Percentiles rank a stretch among this genome's conserved stretches.
phyloP scores from a whole-genome alignment of 2,797 vertebrate species.

The Phylloscopus collybita region DNA sequence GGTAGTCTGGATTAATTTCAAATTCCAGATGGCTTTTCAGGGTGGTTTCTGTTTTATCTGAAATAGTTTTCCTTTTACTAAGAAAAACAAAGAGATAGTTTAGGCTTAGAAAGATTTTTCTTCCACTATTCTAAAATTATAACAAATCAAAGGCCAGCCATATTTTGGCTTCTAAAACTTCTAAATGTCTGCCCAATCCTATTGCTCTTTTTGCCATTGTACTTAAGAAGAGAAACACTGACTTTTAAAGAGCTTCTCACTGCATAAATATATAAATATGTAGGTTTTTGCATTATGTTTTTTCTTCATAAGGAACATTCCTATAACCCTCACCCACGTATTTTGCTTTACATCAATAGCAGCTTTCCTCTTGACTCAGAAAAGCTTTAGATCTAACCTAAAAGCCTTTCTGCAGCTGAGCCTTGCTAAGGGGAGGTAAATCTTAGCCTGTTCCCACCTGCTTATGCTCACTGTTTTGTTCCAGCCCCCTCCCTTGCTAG shows the following conservation, averaged over 20 bases:
- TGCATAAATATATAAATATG: background rate
- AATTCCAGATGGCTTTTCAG: conserved; percentile 30
- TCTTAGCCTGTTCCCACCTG: conserved; percentile 4
- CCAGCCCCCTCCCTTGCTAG: background rate
- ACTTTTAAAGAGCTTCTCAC: background rate
- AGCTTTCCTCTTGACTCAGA: conserved; percentile 26
- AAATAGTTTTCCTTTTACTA: background rate
- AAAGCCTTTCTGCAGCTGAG: conserved; percentile 30
- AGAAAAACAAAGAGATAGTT: conserved; percentile 1
- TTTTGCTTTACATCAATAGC: conserved; percentile 14
- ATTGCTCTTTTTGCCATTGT: background rate
- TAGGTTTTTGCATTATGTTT: background rate
- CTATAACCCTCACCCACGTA: background rate
- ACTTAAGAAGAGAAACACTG: background rate
- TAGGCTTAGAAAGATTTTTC: background rate
- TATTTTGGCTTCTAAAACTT: background rate
- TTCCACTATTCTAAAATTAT: background rate
- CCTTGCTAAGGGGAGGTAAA: background rate
- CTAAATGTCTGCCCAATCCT: background rate
- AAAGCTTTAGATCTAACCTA: conserved; percentile 34
- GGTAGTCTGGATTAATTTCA: conserved; percentile 39
- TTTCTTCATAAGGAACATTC: background rate
- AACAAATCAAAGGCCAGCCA: background rate
- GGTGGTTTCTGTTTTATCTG: conserved; percentile 12
- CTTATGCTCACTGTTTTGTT: background rate